A percentile compares a stretch with the other conserved stretches of the same genome.
Conservation (phyloP, 2,113 vertebrate genomes). For the Gymnarchus niloticus region DNA sequence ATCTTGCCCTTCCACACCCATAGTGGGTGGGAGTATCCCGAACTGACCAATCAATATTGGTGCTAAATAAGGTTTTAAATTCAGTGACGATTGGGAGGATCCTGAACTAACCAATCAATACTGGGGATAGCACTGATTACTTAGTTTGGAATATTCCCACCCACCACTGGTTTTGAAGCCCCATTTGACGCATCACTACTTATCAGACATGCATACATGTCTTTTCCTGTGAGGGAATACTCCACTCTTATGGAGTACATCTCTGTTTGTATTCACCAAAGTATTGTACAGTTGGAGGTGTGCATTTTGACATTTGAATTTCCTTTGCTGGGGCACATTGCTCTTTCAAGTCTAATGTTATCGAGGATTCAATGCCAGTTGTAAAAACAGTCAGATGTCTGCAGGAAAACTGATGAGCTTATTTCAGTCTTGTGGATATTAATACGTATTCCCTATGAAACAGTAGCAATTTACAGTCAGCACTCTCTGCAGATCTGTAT, state of each 20-base stretch:
- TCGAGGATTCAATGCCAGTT: not conserved
- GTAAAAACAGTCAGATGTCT: conserved; percentile 8
- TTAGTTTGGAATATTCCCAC: no score
- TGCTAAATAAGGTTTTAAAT: no score
- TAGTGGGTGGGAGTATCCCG: no score
- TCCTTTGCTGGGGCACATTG: not conserved
- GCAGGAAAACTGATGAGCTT: conserved; percentile 14
- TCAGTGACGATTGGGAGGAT: no score
- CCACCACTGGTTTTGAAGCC: no score
- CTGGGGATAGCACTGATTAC: no score
- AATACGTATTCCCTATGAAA: not conserved
- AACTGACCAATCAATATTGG: no score
- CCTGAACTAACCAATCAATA: no score
- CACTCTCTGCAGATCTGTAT: not conserved
- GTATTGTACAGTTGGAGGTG: not conserved
- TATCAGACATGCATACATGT: not conserved
- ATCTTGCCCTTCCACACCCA: no score
- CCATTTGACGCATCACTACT: no score
- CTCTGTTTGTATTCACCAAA: not conserved
- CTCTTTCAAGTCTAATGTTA: not conserved
- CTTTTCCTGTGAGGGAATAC: not conserved
- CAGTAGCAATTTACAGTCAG: not conserved
- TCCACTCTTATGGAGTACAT: not conserved
- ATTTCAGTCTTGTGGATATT: conserved; percentile 7
- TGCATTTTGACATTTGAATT: not conserved